A percentile compares a stretch with the other conserved stretches of the same genome.
Evolutionary conservation across 2,797 vertebrate genomes (phyloP).

Genomic region (Mormyrops boulengeri): DNA sequence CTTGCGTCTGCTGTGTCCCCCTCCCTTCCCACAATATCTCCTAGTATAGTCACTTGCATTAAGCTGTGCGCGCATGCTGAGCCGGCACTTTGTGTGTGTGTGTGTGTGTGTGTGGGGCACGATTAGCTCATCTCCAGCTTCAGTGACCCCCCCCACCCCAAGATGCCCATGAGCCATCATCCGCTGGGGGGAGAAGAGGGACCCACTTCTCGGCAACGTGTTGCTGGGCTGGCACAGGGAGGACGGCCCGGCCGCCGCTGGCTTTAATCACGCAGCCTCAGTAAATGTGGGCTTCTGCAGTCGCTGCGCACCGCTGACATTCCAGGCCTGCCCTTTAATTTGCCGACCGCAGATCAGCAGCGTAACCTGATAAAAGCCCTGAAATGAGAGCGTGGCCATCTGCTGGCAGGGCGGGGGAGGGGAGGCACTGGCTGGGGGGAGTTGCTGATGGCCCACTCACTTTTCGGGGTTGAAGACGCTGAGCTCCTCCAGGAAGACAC

Average conservation of each 20-base stretch:
- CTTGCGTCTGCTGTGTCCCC: not conserved
- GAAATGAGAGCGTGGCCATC: conserved; percentile 67
- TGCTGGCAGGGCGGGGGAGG: conserved; percentile 29
- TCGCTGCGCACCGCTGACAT: conserved; percentile 18
- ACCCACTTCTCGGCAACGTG: conserved; percentile 41
- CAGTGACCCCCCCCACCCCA: not conserved
- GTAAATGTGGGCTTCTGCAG: conserved; percentile 35
- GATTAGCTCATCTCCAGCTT: not conserved
- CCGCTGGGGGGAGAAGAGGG: conserved; percentile 19
- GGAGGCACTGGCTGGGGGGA: not conserved
- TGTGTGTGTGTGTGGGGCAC: not conserved
- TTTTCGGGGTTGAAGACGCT: conserved; percentile 93
- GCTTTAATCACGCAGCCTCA: conserved; percentile 51
- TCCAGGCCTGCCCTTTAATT: conserved; percentile 62
- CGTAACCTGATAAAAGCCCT: conserved; percentile 68
- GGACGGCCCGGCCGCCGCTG: conserved; percentile 25
- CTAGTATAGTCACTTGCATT: conserved; percentile 51
- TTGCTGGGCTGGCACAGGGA: conserved; percentile 12
- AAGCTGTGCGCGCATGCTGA: conserved; percentile 21
- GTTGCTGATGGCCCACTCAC: conserved; percentile 58
- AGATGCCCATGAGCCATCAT: not conserved
- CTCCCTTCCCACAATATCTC: conserved; percentile 30
- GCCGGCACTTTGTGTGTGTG: not conserved
- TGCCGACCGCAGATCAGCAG: conserved; percentile 52
- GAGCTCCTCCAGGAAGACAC: conserved; percentile 96